Evolutionary conservation across 2,888 invertebrate genomes (phyloP).

Genomic region (Parapristionchus giblindavisi): DNA sequence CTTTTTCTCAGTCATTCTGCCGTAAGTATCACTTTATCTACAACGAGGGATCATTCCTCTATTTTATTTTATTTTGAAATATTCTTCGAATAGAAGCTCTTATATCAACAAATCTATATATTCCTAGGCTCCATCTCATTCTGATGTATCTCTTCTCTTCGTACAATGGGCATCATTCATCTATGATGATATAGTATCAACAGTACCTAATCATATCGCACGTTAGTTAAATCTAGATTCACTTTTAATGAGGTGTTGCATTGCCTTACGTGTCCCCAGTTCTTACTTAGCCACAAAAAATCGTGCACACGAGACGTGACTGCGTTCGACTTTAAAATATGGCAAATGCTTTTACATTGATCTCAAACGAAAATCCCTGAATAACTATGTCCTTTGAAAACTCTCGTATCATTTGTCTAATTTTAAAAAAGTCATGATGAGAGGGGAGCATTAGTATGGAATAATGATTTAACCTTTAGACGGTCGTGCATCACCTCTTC

Average conservation of each 20-base stretch:
- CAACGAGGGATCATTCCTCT: conserved; percentile 2
- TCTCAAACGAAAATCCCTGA: too few species aligned
- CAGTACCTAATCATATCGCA: conserved; percentile 73
- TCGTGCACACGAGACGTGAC: too few species aligned
- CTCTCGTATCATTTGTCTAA: too few species aligned
- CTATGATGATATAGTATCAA: conserved; percentile 72
- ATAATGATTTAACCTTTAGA: background rate
- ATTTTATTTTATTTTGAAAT: background rate
- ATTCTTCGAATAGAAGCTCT: background rate
- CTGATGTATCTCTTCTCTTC: conserved; percentile 82
- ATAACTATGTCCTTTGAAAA: too few species aligned
- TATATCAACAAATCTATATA: background rate
- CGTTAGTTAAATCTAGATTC: too few species aligned
- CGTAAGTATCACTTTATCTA: background rate
- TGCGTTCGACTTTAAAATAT: too few species aligned
- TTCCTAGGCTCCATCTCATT: conserved; percentile 43
- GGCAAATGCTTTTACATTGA: too few species aligned
- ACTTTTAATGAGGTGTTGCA: too few species aligned
- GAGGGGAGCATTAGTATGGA: too few species aligned
- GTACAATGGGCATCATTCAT: conserved; percentile 68
- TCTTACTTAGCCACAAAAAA: too few species aligned
- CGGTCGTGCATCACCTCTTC: conserved; percentile 39
- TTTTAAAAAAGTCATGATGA: too few species aligned
- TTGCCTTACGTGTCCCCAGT: too few species aligned
- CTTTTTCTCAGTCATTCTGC: conserved; percentile 37